phyloP scores from a whole-genome alignment of 2,113 vertebrate genomes.

The Oryzias curvinotus region DNA sequence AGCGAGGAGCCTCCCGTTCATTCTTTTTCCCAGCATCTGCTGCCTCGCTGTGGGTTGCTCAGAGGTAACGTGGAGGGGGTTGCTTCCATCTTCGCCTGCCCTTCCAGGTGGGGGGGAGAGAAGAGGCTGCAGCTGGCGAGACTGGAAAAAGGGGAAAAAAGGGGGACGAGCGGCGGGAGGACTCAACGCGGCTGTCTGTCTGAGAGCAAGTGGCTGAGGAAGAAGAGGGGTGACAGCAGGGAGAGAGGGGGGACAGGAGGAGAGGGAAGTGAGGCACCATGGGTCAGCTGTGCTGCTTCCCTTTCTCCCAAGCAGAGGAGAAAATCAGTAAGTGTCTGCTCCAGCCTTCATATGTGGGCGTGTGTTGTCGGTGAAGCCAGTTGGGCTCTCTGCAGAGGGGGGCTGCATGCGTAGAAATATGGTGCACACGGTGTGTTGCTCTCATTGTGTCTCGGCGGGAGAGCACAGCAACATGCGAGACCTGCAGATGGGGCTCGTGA shows the following conservation, averaged over 20 bases:
- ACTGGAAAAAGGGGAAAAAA: constrained; percentile 11
- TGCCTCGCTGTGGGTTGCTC: constrained; percentile 42
- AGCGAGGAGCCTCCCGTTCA: constrained; percentile 57
- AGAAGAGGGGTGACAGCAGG: constrained; percentile 34
- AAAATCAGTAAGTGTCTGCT: constrained; percentile 89
- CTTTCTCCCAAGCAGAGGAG: constrained; percentile 87
- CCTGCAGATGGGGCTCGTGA: constrained; percentile 22
- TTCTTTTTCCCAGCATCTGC: constrained; percentile 48
- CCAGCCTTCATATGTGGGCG: constrained; percentile 45
- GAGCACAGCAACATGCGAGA: constrained; percentile 40
- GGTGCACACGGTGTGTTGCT: constrained; percentile 51
- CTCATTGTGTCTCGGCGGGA: constrained; percentile 55
- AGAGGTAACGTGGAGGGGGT: constrained; percentile 12
- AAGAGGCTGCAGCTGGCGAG: constrained; percentile 11
- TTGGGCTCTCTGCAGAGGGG: constrained; percentile 64
- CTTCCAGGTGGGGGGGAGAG: constrained; percentile 5
- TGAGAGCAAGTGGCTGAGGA: constrained; percentile 26
- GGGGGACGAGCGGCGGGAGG: constrained; percentile 7
- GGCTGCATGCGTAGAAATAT: constrained; percentile 22
- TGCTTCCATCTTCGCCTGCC: constrained; percentile 40
- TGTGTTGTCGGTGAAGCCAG: constrained; percentile 52
- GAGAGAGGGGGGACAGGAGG: constrained; percentile 46
- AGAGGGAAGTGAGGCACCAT: constrained; percentile 79
- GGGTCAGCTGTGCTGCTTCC: constrained; percentile 97
- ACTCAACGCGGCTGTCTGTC: constrained; percentile 19